phyloP scores from a whole-genome alignment of 2,888 invertebrate genomes.

The Caenorhabditis sp. region DNA sequence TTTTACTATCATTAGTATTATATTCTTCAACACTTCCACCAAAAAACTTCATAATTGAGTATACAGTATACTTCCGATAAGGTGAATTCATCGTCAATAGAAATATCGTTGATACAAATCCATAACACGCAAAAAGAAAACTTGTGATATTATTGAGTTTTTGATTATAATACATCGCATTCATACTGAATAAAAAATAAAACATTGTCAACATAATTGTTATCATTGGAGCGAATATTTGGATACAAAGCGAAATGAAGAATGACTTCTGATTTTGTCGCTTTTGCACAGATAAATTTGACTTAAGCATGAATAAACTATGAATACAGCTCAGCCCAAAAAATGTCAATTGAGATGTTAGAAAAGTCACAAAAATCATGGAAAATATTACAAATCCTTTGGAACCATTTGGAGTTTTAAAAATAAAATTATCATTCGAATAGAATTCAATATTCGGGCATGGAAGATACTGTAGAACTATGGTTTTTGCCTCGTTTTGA shows the following conservation, averaged over 20 bases:
- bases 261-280: background rate
- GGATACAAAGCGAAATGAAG: background rate
- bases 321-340: background rate
- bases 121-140: background rate
- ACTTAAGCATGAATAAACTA: background rate
- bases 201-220: background rate
- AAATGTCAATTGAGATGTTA: background rate
- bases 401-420: background rate
- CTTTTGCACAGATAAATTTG: background rate
- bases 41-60: too few species aligned
- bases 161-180: background rate
- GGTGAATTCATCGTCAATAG: background rate
- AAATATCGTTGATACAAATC: background rate
- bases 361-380: background rate
- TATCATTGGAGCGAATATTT: background rate
- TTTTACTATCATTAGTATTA: too few species aligned
- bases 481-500: background rate
- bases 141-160: background rate
- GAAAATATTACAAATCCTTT: background rate
- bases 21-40: too few species aligned
- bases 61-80: background rate
- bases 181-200: background rate
- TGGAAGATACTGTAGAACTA: background rate
- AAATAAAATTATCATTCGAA: background rate
- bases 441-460: background rate